Conservation (phyloP, 2,888 invertebrate species). For the Aphrophora alni region DNA sequence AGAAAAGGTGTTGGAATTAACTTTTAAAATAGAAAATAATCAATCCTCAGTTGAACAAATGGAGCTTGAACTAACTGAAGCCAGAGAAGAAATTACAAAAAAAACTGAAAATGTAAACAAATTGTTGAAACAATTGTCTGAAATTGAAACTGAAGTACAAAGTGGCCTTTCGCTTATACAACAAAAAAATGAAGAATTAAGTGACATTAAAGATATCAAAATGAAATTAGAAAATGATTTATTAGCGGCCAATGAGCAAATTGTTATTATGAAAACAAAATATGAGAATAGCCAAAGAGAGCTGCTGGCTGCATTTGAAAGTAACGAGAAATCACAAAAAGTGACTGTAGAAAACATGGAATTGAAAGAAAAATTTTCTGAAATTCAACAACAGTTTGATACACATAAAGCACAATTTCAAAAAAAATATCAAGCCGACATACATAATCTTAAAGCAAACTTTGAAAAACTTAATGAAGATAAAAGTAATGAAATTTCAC, state of each 20-base stretch:
- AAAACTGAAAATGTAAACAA: background rate
- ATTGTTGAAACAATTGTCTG: background rate
- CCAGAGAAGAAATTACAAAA: background rate
- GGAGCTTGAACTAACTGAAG: background rate
- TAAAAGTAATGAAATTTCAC: slow-evolving; percentile 2
- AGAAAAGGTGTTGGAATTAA: background rate
- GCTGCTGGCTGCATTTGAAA: background rate
- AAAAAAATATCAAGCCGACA: background rate
- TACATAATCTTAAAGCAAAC: slow-evolving; percentile 7
- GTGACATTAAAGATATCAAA: background rate
- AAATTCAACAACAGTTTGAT: slow-evolving; percentile 1
- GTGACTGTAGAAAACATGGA: slow-evolving; percentile 7
- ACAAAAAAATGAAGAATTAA: background rate
- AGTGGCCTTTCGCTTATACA: background rate
- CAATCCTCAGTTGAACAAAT: background rate
- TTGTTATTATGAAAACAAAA: slow-evolving; percentile 41
- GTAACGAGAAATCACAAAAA: slow-evolving; percentile 34
- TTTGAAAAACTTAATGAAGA: background rate
- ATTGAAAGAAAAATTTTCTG: slow-evolving; percentile 10
- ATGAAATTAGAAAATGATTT: slow-evolving; percentile 20
- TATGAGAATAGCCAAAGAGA: slow-evolving; percentile 41
- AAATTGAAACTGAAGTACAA: slow-evolving; percentile 34
- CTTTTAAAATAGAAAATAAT: background rate
- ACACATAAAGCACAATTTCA: background rate
- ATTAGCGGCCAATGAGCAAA: background rate